Evolutionary conservation across 2,113 vertebrate species (phyloP).

Genomic region (Pelodiscus sinensis): DNA sequence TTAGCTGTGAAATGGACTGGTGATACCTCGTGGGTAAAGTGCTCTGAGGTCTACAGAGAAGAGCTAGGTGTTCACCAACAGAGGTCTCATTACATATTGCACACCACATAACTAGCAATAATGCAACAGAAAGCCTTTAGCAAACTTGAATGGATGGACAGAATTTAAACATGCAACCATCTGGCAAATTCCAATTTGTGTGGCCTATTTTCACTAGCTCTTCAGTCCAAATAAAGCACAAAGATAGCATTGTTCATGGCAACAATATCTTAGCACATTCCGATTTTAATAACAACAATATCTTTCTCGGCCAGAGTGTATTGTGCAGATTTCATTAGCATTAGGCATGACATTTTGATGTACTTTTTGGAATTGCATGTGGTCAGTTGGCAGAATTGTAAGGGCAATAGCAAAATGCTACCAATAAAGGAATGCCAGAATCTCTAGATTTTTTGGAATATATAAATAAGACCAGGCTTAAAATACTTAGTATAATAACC

Average conservation of each 20-base stretch:
- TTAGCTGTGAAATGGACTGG: slow-evolving; percentile 15
- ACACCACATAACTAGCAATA: slow-evolving; percentile 27
- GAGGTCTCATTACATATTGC: not conserved
- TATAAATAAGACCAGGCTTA: slow-evolving; percentile 25
- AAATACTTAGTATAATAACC: not conserved
- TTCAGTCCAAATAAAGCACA: slow-evolving; percentile 5
- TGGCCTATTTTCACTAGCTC: slow-evolving; percentile 7
- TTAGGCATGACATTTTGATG: slow-evolving; percentile 14
- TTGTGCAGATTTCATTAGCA: not conserved
- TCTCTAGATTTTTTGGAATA: not conserved
- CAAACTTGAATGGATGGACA: not conserved
- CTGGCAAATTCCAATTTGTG: slow-evolving; percentile 39
- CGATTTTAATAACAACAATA: not conserved
- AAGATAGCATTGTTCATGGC: not conserved
- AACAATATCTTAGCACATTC: not conserved
- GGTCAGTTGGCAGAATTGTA: slow-evolving; percentile 28
- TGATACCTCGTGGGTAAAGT: slow-evolving; percentile 24
- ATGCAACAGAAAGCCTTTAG: slow-evolving; percentile 17
- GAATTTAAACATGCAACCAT: slow-evolving; percentile 1
- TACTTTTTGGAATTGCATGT: slow-evolving; percentile 26
- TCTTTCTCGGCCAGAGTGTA: not conserved
- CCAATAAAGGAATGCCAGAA: not conserved
- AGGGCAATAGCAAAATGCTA: slow-evolving; percentile 13
- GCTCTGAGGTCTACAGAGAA: slow-evolving; percentile 11
- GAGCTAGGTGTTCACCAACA: not conserved